Conservation (phyloP, 2,888 invertebrate species). For the Lydus trimaculatus region DNA sequence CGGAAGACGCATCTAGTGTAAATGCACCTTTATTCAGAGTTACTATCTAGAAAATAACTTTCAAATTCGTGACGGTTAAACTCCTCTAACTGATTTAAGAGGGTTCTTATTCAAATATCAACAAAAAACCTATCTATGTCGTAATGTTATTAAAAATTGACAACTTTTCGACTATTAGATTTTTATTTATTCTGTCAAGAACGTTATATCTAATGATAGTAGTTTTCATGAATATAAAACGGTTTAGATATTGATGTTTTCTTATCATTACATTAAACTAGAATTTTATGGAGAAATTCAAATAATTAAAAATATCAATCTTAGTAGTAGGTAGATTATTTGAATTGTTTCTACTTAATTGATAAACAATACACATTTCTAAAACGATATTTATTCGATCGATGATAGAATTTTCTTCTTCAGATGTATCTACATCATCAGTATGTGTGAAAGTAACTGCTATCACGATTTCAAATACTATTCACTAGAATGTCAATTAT, state of each 20-base stretch:
- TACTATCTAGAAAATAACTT: no score
- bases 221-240: background rate
- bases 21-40: no score
- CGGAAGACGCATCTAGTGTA: no score
- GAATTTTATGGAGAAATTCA: background rate
- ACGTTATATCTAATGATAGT: no score
- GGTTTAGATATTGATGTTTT: background rate
- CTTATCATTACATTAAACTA: background rate
- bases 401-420: background rate
- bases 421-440: background rate
- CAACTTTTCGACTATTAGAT: no score
- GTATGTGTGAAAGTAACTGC: background rate
- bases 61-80: no score
- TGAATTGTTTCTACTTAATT: background rate
- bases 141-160: no score
- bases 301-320: background rate
- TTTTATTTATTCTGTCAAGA: no score
- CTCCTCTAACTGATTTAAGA: no score
- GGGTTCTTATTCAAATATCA: no score
- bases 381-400: background rate
- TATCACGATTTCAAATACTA: background rate
- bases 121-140: no score
- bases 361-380: constrained; percentile 1
- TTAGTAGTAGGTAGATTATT: background rate
- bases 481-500: constrained; percentile 11